Evolutionary conservation across 2,888 invertebrate genomes (phyloP).

Genomic region (Myopa testacea): DNA sequence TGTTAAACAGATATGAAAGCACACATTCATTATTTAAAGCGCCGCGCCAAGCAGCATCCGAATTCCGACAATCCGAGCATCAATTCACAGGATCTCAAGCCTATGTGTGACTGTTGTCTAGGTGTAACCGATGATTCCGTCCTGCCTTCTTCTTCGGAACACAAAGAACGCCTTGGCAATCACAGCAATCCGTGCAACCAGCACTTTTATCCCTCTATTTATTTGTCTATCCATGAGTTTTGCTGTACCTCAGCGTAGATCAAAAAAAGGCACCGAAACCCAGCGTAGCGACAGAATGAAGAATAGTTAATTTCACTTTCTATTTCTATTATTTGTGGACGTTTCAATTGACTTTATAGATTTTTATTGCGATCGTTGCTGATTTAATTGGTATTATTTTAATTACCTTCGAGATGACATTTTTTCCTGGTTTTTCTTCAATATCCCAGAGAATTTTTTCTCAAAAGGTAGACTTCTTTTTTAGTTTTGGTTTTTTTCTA

Average conservation of each 20-base stretch:
- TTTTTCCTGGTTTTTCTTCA: conserved; percentile 50
- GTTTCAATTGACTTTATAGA: no score
- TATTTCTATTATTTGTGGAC: neutral
- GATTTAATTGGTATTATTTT: conserved; percentile 14
- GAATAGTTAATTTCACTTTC: conserved; percentile 40
- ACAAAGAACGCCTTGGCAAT: no score
- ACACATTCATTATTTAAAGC: no score
- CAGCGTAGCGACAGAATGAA: conserved; percentile 27
- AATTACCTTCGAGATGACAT: conserved; percentile 66
- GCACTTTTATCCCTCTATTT: no score
- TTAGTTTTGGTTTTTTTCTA: conserved; percentile 32
- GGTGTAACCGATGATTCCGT: no score
- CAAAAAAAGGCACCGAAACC: neutral
- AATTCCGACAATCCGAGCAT: no score
- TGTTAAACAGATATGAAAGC: no score
- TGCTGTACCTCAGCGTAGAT: neutral
- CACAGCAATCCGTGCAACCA: neutral
- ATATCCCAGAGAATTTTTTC: conserved; percentile 46
- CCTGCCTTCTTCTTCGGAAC: no score
- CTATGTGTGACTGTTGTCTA: no score
- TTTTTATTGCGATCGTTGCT: no score
- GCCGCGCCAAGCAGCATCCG: no score
- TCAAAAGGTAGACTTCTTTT: conserved; percentile 42
- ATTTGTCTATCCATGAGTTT: neutral
- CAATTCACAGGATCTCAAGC: no score